Conservation (phyloP, 2,888 invertebrate genomes). For the Oscheius sp. region DNA sequence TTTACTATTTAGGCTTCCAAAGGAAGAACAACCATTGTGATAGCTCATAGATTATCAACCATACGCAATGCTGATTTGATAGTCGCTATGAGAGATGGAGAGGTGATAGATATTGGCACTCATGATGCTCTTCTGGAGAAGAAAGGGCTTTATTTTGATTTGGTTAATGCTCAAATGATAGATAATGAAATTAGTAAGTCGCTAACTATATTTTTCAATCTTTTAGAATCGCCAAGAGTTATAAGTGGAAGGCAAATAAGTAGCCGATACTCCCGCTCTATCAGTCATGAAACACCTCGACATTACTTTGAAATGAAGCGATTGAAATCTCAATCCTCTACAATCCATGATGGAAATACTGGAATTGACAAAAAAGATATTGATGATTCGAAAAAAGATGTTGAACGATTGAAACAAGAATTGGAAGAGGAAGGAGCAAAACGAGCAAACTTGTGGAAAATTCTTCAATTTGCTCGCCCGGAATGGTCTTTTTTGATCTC, state of each 20-base stretch:
- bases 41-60: constrained; percentile 74
- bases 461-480: constrained; percentile 71
- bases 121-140: constrained; percentile 77
- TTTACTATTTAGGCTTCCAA: constrained; percentile 38
- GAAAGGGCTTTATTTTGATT: constrained; percentile 78
- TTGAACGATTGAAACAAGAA: constrained; percentile 34
- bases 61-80: constrained; percentile 74
- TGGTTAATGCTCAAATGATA: constrained; percentile 68
- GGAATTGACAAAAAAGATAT: constrained; percentile 11
- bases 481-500: constrained; percentile 71
- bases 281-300: constrained; percentile 18
- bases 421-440: constrained; percentile 56
- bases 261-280: constrained; percentile 8
- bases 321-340: constrained; percentile 10
- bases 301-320: constrained; percentile 6
- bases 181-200: constrained; percentile 2
- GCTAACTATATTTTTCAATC: not conserved
- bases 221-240: not conserved
- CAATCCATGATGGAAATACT: not conserved
- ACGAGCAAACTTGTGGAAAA: constrained; percentile 56
- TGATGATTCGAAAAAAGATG: constrained; percentile 1
- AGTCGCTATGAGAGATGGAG: constrained; percentile 71
- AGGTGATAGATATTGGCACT: constrained; percentile 74
- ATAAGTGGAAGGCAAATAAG: not conserved
- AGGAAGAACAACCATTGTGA: constrained; percentile 72